Evolutionary conservation across 2,797 vertebrate species (phyloP).

Genomic region (Spondyliosoma cantharus): DNA sequence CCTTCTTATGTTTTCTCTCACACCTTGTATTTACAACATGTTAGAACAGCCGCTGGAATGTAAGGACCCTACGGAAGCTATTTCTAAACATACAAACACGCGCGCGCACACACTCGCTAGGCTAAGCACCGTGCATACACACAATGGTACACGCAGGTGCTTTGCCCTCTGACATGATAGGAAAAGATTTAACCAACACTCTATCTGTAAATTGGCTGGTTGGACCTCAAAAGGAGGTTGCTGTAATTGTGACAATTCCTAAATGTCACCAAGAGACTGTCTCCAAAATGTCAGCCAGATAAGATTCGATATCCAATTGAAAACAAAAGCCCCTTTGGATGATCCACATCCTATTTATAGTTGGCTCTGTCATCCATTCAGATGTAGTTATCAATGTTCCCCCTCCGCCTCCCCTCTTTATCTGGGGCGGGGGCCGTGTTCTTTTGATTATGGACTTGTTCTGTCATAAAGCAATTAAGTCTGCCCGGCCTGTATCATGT

Average conservation of each 20-base stretch:
- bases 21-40: conserved; percentile 89
- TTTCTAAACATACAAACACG: conserved; percentile 56
- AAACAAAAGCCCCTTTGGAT: conserved; percentile 67
- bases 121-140: neutral
- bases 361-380: conserved; percentile 53
- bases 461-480: conserved; percentile 72
- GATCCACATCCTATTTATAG: conserved; percentile 67
- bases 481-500: conserved; percentile 41
- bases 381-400: conserved; percentile 63
- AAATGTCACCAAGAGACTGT: conserved; percentile 77
- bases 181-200: conserved; percentile 38
- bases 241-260: conserved; percentile 65
- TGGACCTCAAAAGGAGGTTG: conserved; percentile 43
- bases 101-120: conserved; percentile 26
- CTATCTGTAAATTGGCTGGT: conserved; percentile 69
- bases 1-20: conserved; percentile 75
- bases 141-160: conserved; percentile 25
- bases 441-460: conserved; percentile 70
- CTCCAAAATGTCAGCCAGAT: conserved; percentile 79
- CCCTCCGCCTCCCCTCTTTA: conserved; percentile 32
- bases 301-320: conserved; percentile 67
- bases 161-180: conserved; percentile 53
- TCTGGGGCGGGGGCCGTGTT: conserved; percentile 40
- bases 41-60: conserved; percentile 96
- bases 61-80: conserved; percentile 79